Percentiles rank a stretch among this genome's conserved stretches.
Evolutionary conservation across 2,797 vertebrate genomes (phyloP).

Genomic region (Botia almorhae): DNA sequence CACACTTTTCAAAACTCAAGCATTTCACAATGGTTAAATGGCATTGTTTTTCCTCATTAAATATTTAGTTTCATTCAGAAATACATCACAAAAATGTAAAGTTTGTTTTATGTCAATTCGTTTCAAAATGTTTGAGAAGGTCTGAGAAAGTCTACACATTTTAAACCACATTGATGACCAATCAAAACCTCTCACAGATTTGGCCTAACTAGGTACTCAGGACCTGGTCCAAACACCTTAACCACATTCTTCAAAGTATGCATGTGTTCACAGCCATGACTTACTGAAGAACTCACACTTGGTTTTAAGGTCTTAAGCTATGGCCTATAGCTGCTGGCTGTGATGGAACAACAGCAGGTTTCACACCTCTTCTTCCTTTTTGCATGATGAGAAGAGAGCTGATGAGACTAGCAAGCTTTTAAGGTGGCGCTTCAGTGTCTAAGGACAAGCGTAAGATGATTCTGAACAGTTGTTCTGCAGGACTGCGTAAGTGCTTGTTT

Average conservation of each 20-base stretch:
- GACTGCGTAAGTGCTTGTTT: slow-evolving; percentile 1
- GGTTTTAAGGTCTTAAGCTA: slow-evolving; percentile 21
- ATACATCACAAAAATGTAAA: too few relatives aligned
- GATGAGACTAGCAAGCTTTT: neutral
- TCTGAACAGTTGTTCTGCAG: neutral
- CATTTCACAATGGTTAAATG: too few relatives aligned
- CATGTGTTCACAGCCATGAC: neutral
- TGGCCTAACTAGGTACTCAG: neutral
- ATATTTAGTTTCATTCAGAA: too few relatives aligned
- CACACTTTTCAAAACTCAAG: too few relatives aligned
- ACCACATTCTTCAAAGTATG: slow-evolving; percentile 18
- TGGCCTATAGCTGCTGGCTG: too few relatives aligned
- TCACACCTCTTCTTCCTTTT: slow-evolving; percentile 13
- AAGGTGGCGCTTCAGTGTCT: neutral
- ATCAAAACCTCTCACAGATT: slow-evolving; percentile 14
- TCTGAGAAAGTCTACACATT: neutral
- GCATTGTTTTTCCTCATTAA: too few relatives aligned
- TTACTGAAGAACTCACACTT: slow-evolving; percentile 30
- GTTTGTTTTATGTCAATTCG: too few relatives aligned
- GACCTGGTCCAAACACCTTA: slow-evolving; percentile 32
- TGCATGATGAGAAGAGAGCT: neutral
- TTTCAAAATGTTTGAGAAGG: neutral
- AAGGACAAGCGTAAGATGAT: neutral
- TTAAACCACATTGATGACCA: neutral
- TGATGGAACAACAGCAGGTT: neutral